A percentile compares a stretch with the other conserved stretches of the same genome.
These are phyloP conservation scores for Spinibarbus caldwelli DNA, from an alignment of 2,797 vertebrate genomes.

Conservation along the genomic window DNA sequence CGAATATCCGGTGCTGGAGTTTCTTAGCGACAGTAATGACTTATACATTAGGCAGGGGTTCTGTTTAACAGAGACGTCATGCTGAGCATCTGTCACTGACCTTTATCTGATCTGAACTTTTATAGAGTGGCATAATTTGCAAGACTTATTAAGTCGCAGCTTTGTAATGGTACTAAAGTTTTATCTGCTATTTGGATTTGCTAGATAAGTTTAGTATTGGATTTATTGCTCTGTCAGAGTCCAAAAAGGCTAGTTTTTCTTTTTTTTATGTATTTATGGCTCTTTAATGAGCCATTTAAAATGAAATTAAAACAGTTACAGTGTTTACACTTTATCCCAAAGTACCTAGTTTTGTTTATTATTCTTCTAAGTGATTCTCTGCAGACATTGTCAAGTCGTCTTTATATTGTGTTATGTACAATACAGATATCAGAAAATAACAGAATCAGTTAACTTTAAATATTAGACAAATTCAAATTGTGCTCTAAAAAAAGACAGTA, in stretches of 20 bases:
- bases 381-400: background rate
- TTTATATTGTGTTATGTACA: background rate
- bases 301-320: background rate
- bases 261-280: background rate
- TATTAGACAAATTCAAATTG: no score
- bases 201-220: background rate
- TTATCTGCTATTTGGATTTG: constrained; percentile 12
- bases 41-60: constrained; percentile 59
- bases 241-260: background rate
- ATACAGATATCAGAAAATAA: background rate
- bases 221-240: background rate
- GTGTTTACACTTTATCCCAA: background rate
- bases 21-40: constrained; percentile 69
- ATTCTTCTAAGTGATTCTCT: background rate
- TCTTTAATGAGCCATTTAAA: background rate
- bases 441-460: background rate
- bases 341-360: constrained; percentile 3
- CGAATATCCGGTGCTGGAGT: constrained; percentile 71
- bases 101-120: constrained; percentile 33
- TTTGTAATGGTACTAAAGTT: background rate
- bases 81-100: constrained; percentile 45
- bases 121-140: constrained; percentile 20
- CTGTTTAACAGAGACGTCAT: constrained; percentile 14
- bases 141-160: background rate
- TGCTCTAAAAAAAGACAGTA: background rate